Base-by-base conservation (phyloP, 2,113 vertebrate species). In the Amblyornis subalaris region DNA sequence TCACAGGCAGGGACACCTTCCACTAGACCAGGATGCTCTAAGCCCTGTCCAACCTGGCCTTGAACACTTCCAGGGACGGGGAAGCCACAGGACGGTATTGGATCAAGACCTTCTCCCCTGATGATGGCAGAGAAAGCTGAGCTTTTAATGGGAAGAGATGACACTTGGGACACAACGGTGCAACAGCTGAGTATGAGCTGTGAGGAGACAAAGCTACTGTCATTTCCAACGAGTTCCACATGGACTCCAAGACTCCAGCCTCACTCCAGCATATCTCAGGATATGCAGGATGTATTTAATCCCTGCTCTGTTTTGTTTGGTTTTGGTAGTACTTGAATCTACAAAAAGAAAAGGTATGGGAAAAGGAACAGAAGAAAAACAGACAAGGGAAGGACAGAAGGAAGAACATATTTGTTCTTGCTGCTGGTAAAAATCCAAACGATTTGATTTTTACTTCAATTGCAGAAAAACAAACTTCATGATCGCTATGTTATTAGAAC, bases 331-430 rank as follows among this genome's bases (percentile, higher is more conserved):
- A 42, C 44, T 33, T 66, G 55, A 76, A 80, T 29, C 24, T 14
- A 57, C 31, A 33, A 29, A 87, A 92, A 76, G 40, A 42, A 71
- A 33, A 66, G n/a, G 26, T 67, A 60, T 0, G 0, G 72, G 50
- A 67, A 90, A 93, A 89, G 38, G 80, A 91, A 69, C 24, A 73
- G 89, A 62, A 89, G 69, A 55, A 81, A 94, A 95, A 87, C 65
- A 90, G 79, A 45, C 17, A 4, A 0, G 11, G 42, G 36, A 92
- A 75, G 45, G 77, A 85, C 94, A 96, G 92, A 97, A 89, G 89
- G 90, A 97, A 96, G 66, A 97, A 80, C 64, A 70, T 92, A 86
- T 92, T 95, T 96, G 86, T 71, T 94, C 96, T 76, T 67, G 77
- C 60, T 87, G 76, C 38, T 94, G 90, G 89, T 91, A 93, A 84